Percentiles rank a stretch among this genome's conserved stretches.
phyloP scores from a whole-genome alignment of 2,888 invertebrate species.

The Athripsodes cinereus region DNA sequence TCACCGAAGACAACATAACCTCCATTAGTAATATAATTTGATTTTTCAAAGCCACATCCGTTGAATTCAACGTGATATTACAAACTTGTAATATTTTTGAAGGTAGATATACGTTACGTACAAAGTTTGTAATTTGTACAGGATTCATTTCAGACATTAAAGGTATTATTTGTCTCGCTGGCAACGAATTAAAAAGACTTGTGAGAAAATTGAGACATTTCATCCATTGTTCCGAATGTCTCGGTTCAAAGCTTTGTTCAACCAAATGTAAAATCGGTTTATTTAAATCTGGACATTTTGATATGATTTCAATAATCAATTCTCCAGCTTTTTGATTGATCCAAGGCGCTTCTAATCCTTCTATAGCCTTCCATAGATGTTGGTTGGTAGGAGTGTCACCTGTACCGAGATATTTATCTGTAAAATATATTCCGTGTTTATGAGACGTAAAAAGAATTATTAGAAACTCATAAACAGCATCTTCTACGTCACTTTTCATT shows the following conservation, averaged over 20 bases:
- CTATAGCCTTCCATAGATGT: conserved; percentile 56
- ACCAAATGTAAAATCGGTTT: conserved; percentile 55
- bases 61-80: conserved; percentile 35
- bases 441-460: conserved; percentile 68
- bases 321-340: conserved; percentile 58
- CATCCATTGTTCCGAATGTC: conserved; percentile 51
- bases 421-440: conserved; percentile 71
- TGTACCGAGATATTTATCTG: conserved; percentile 59
- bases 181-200: conserved; percentile 42
- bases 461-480: conserved; percentile 62
- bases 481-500: conserved; percentile 43
- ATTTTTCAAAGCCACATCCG: conserved; percentile 40
- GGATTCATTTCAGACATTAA: conserved; percentile 43
- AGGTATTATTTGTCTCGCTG: conserved; percentile 45
- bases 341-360: conserved; percentile 64
- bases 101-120: conserved; percentile 47
- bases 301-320: conserved; percentile 56
- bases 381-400: conserved; percentile 55
- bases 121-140: conserved; percentile 48
- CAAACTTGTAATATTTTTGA: conserved; percentile 45
- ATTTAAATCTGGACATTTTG: conserved; percentile 66
- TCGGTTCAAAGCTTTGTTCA: conserved; percentile 56
- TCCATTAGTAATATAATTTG: conserved; percentile 49
- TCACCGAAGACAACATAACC: conserved; percentile 49
- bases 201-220: conserved; percentile 44